Evolutionary conservation across 2,888 invertebrate species (phyloP), one percentile per base, ranked within the genome.

Genomic region (Drosophila koepferae): DNA sequence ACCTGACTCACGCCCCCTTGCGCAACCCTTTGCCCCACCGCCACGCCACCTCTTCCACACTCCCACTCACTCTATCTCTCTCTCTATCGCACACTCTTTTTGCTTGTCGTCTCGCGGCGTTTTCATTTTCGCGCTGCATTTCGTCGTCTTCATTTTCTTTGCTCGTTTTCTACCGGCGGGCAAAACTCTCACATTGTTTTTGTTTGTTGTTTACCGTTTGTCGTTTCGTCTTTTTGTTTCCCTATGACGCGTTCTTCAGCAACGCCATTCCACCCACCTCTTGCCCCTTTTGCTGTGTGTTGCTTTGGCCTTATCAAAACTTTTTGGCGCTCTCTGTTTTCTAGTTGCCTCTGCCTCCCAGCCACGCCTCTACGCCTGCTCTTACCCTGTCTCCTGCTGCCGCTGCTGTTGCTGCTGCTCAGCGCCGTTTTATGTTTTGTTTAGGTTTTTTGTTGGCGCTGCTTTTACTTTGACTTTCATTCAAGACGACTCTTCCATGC

Each of bases 381-480:
- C 28, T 28, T 28, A 6, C 28, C 14, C 23, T 18, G 0, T n/a
- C n/a, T n/a, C 31, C 1, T n/a, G 6, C 28, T 28, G 20, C 28
- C 6, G 20, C 34, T 36, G 34, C 54, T 14, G 38, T 54, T 75
- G 20, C 28, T 55, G 41, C 48, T 48, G 28, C 48, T 48, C 48
- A 28, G 49, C 23, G 60, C 36, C 71, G 79, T 77, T 90, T 80
- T 78, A 77, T 85, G 82, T 86, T 90, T 86, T 91, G 87, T 89
- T 91, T 90, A 90, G 89, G 80, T 87, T 92, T 85, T 89, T 89
- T 87, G 77, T 84, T 86, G 87, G 81, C 87, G 82, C 69, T 85
- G 82, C 70, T 85, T 91, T 91, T 92, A 91, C 91, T 91, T 91
- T 91, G 91, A 91, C 91, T 91, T 91, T 91, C 92, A 91, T 91